phyloP scores from a whole-genome alignment of 2,797 vertebrate genomes.

The Enoplosus armatus region DNA sequence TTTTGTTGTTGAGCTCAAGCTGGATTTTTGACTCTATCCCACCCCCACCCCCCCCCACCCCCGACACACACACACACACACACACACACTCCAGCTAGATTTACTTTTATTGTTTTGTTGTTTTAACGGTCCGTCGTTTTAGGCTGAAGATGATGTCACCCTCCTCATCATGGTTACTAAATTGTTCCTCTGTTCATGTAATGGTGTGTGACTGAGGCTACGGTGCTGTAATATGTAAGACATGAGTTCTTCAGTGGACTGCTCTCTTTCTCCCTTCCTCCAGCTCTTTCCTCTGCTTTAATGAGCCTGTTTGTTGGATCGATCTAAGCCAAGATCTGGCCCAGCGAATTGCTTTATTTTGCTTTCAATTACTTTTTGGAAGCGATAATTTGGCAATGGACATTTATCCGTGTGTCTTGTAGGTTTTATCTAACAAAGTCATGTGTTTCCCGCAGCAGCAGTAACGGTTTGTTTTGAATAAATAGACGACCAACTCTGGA shows the following conservation, averaged over 20 bases:
- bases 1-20: constrained; percentile 52
- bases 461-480: constrained; percentile 49
- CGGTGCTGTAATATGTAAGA: constrained; percentile 53
- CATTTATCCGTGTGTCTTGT: constrained; percentile 26
- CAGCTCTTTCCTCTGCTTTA: constrained; percentile 49
- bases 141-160: constrained; percentile 65
- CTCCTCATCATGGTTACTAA: constrained; percentile 47
- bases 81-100: constrained; percentile 26
- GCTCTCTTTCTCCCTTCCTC: constrained; percentile 19
- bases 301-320: constrained; percentile 49
- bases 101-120: constrained; percentile 47
- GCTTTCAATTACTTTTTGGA: constrained; percentile 59
- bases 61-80: constrained; percentile 13
- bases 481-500: constrained; percentile 16
- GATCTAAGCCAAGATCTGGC: constrained; percentile 46
- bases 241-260: constrained; percentile 25
- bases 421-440: constrained; percentile 34
- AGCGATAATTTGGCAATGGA: constrained; percentile 41
- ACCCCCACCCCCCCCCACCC: too few relatives aligned
- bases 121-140: constrained; percentile 55
- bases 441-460: constrained; percentile 30
- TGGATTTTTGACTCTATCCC: constrained; percentile 17
- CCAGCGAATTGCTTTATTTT: constrained; percentile 50
- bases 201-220: constrained; percentile 64
- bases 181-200: constrained; percentile 56